Evolutionary conservation across 2,797 vertebrate species (phyloP), one percentile per base, ranked within the genome.

Genomic region (Champsocephalus esox): DNA sequence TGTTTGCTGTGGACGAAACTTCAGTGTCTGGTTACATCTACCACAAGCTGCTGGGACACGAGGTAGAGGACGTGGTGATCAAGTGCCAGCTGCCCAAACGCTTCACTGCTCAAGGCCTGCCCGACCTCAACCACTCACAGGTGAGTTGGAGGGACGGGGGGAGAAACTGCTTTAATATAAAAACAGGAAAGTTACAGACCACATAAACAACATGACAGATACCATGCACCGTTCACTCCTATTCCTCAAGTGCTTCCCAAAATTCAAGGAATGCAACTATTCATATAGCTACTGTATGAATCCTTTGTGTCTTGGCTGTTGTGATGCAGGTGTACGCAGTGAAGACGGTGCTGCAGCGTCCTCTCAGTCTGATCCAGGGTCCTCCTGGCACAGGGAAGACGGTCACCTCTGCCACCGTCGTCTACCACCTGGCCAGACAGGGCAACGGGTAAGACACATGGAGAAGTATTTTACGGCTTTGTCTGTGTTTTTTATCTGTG

Each of bases 21-120:
- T 99, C 97, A 0, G 97, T 99, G 70, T 99, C 97, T 0, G 97
- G 97, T 24, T 99, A 98, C 88, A 98, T 99, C 85, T 99, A 98
- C 84, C 97, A 98, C 92, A 98, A 98, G 28, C 94, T 99, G 63
- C 89, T 99, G 50, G 97, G 97, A 57, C 97, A 99, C 0, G 97
- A 99, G 90, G 97, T 98, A 48, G 97, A 98, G 66, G 97, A 98
- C 6, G 97, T 98, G 21, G 96, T 98, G 78, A 97, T 99, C 88
- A 99, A 98, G 90, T 99, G 97, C 85, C 97, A 98, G 92, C 94
- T 99, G 81, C 97, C 97, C 12, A 98, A 98, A 82, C 97, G 97
- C 77, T 99, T 99, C 90, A 98, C 97, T 0, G 97, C 97, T 2
- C 97, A 98, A 82, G 97, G 97, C 7, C 95, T 98, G 21, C 97